A percentile compares a stretch with the other conserved stretches of the same genome.
These are phyloP conservation scores for Gallinago solitaria DNA, from an alignment of 2,797 vertebrate genomes.

Conservation along the genomic window DNA sequence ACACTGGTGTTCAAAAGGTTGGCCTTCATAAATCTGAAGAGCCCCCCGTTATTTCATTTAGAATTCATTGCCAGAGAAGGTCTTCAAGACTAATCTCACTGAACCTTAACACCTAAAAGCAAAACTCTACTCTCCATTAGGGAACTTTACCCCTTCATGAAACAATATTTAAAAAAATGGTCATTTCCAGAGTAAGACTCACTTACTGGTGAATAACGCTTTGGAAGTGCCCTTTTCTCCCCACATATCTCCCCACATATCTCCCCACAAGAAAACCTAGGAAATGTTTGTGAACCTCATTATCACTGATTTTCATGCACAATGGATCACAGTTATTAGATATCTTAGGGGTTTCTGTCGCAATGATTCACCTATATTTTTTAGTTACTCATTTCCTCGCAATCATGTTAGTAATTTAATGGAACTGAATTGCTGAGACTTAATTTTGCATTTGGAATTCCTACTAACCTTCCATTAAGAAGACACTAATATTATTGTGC, in stretches of 20 bases:
- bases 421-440: background rate
- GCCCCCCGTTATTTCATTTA: background rate
- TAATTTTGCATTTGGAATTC: background rate
- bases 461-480: background rate
- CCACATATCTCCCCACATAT: rapidly evolving
- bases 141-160: background rate
- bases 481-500: background rate
- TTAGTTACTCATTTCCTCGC: background rate
- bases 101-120: background rate
- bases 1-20: background rate
- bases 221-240: background rate
- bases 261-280: background rate
- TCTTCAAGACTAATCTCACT: background rate
- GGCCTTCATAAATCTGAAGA: background rate
- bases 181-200: background rate
- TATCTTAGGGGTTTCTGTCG: background rate
- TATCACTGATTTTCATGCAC: background rate
- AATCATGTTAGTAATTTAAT: background rate
- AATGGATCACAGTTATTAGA: background rate
- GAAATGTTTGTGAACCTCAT: background rate
- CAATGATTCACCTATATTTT: background rate
- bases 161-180: background rate
- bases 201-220: background rate
- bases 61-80: background rate
- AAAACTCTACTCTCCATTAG: background rate